Conservation (phyloP, 2,113 vertebrate species). For the Ciconia maguari region DNA sequence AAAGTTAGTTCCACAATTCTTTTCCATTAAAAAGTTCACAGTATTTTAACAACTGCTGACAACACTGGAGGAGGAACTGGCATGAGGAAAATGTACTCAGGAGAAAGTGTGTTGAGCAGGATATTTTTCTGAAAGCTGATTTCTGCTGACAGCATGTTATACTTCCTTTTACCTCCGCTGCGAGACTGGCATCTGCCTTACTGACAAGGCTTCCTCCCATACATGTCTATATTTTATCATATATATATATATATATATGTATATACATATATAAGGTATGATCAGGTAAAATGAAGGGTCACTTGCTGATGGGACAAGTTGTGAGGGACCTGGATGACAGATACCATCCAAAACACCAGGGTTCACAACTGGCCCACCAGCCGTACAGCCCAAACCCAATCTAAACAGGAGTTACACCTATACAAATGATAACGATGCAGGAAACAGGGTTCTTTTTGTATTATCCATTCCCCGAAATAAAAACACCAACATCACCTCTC, state of each 20-base stretch:
- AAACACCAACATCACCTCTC: neutral
- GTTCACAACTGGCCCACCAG: neutral
- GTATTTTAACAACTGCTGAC: neutral
- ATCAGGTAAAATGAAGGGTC: neutral
- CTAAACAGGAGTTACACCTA: neutral
- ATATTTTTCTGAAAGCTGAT: neutral
- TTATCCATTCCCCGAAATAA: neutral
- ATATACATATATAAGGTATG: neutral
- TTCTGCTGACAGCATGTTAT: neutral
- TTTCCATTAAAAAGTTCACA: neutral
- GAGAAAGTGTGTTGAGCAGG: neutral
- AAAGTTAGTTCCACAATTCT: neutral
- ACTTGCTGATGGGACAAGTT: neutral
- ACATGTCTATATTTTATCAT: neutral
- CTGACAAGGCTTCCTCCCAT: neutral
- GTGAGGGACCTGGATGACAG: neutral
- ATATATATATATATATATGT: neutral
- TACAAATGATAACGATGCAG: neutral
- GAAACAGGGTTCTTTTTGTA: neutral
- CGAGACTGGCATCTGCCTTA: neutral
- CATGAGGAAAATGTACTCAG: neutral
- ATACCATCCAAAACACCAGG: neutral
- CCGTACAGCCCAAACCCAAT: neutral
- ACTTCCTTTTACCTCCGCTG: neutral
- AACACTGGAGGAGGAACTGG: neutral